Evolutionary conservation across 92 coral and sea anemone species (phyloP), one percentile per base, ranked within the genome.

Genomic region (Palythoa caribaeorum): DNA sequence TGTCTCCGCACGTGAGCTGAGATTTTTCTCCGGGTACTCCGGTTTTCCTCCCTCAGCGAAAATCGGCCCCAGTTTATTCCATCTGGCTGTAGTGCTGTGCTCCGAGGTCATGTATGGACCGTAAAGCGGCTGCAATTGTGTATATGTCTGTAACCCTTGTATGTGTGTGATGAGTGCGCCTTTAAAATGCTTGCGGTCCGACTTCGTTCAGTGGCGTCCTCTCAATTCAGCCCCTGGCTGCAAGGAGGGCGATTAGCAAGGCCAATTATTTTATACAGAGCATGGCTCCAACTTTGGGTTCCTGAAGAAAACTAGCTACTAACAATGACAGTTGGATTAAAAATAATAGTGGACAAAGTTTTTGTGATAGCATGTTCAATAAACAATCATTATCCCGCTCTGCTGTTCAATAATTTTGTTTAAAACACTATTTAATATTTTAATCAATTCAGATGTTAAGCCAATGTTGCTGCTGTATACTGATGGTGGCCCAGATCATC

Each of bases 401-500:
- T 54, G 60, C 12, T 15, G 20, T 63, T 16, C 21, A 63, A 2
- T 19, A 2, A 63, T 19, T 63, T 63, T 16, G 35, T 63, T 63
- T 63, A 19, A 63, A 16, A 63, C 20, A 74, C 20, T 14, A 9
- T 11, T 74, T 16, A 20, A 8, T 44, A 12, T 39, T 8, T 6
- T 74, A 6, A 39, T 77, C 69, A 77, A 1, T 78, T 55, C 83
- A 78, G 83, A 78, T 53, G 78, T 6, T 0, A 35, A 78, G 70
- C 83, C 83, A 16, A 78, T 78, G 3, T 55, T 65, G 60, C 76
- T 47, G 47, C 16, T 44, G 4, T 81, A 81, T 10, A 65, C 73
- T 0, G 86, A 81, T 76, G 89, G 92, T 55, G 92, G 85, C 14
- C 78, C 92, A 38, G 89, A 89, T 35, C 92, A 76, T 55, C 28